These are phyloP conservation scores for Erythrocercus mccallii DNA, from an alignment of 2,113 vertebrate species.

Conservation along the genomic window DNA sequence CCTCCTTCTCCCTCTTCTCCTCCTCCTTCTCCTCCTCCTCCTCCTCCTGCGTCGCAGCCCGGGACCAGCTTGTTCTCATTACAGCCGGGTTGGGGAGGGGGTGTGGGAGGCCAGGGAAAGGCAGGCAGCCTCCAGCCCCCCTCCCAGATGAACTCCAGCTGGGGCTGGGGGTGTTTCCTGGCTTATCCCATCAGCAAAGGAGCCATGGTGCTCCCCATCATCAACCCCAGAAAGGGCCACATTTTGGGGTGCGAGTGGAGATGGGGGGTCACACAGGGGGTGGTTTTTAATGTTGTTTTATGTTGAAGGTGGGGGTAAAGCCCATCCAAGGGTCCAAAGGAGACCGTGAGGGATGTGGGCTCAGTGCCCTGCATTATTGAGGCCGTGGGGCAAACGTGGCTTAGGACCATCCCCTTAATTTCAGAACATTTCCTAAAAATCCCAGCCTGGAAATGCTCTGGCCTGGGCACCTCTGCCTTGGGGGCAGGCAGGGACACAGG, in stretches of 20 bases:
- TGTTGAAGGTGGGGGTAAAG: rapidly evolving
- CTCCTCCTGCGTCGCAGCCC: conserved; percentile 47
- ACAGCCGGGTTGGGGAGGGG: conserved; percentile 75
- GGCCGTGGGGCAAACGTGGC: neutral
- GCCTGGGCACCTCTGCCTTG: neutral
- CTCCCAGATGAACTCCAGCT: neutral
- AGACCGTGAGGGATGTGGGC: neutral
- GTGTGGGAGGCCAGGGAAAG: conserved; percentile 52
- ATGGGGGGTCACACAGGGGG: neutral
- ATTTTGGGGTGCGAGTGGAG: neutral
- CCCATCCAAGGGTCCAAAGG: rapidly evolving
- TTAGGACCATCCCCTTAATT: neutral
- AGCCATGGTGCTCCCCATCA: rapidly evolving
- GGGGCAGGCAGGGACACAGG: neutral
- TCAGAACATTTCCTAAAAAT: neutral
- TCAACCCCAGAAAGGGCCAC: rapidly evolving
- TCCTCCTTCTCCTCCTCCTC: neutral
- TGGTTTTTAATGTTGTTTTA: neutral
- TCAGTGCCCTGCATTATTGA: rapidly evolving
- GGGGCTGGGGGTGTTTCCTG: neutral
- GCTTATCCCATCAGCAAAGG: neutral
- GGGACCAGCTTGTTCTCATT: conserved; percentile 91
- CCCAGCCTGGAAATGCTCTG: neutral
- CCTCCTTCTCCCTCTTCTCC: neutral
- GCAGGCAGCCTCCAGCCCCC: conserved; percentile 26